Evolutionary conservation across 2,888 invertebrate genomes (phyloP), one percentile per base, ranked within the genome.

Genomic region (Melipona beecheii): DNA sequence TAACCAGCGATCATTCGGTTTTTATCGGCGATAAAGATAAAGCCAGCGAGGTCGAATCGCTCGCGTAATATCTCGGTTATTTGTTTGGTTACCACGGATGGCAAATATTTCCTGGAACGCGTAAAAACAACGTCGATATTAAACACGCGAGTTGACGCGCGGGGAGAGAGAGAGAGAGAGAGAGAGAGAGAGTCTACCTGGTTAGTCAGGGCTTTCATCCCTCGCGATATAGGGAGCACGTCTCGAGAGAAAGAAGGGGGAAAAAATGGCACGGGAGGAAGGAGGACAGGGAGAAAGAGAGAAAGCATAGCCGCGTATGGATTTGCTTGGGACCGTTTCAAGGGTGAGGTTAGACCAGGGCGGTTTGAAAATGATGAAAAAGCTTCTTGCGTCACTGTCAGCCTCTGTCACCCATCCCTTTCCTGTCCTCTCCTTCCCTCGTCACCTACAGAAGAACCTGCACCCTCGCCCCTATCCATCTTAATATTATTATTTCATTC

Each of bases 401-500:
- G 91, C 81, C 89, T 83, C 87, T 85, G 87, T 79, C 91, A 79
- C 77, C 82, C 85, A 75, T 84, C 83, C 84, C 85, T 83, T 77
- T 83, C 9, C 19, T 80, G 52, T 43, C 73, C 68, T 70, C 69
- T 50, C 74, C 65, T 56, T 62, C 76, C 84, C 86, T 81, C 82
- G 77, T 81, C 87, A 84, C 84, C 88, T 89, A 87, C 86, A 82
- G 87, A 88, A 85, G 86, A 90, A 88, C 90, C 87, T 87, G 82
- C 86, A 65, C 85, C 83, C 83, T 84, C 85, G 86, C 81, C 81
- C 86, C 92, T 91, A 93, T 93, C 92, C 93, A 93, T 93, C 93
- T 93, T 94, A 93, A 94, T 94, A 93, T 94, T 94, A 94, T 94
- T 94, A 94, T 93, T 94, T 93, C 93, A 94, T 94, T 94, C 91